phyloP scores from a whole-genome alignment of 1,140 invertebrate species.

The Zaprionus nigranus region DNA sequence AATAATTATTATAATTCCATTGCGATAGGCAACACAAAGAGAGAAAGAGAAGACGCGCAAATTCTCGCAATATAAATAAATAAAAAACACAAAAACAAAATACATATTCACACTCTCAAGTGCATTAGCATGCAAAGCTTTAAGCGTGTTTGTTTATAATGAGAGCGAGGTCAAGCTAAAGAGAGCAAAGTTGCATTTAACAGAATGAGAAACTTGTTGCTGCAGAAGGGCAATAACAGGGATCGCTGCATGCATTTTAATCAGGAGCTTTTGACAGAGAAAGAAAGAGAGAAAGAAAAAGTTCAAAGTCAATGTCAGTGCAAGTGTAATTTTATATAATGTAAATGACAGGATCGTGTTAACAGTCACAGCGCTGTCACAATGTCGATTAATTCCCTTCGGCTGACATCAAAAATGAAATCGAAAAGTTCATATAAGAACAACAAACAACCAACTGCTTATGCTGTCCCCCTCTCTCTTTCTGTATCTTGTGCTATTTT shows the following conservation, averaged over 20 bases:
- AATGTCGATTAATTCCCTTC: no score
- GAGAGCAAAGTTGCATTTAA: background rate
- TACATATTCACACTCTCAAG: background rate
- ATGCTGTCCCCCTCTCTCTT: constrained; percentile 25
- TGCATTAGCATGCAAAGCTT: constrained; percentile 35
- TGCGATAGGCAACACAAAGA: constrained; percentile 12
- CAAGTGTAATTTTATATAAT: background rate
- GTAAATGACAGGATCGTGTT: constrained; percentile 1
- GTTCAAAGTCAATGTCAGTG: background rate
- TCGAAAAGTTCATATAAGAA: constrained; percentile 23
- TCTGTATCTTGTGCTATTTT: constrained; percentile 52
- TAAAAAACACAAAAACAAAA: background rate
- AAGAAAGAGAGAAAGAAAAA: background rate
- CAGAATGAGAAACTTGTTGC: constrained; percentile 28
- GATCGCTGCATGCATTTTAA: constrained; percentile 4
- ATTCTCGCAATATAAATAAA: constrained; percentile 25
- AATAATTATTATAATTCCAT: constrained; percentile 5
- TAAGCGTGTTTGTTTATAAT: constrained; percentile 35
- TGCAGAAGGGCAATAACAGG: constrained; percentile 8
- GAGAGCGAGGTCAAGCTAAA: constrained; percentile 10
- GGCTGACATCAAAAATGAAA: constrained; percentile 30
- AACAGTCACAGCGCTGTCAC: background rate
- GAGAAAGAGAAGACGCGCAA: constrained; percentile 29
- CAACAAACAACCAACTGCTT: constrained; percentile 33
- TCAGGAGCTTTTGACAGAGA: constrained; percentile 13